Conservation (phyloP, 2,797 vertebrate genomes). For the Centropyge bicolor region DNA sequence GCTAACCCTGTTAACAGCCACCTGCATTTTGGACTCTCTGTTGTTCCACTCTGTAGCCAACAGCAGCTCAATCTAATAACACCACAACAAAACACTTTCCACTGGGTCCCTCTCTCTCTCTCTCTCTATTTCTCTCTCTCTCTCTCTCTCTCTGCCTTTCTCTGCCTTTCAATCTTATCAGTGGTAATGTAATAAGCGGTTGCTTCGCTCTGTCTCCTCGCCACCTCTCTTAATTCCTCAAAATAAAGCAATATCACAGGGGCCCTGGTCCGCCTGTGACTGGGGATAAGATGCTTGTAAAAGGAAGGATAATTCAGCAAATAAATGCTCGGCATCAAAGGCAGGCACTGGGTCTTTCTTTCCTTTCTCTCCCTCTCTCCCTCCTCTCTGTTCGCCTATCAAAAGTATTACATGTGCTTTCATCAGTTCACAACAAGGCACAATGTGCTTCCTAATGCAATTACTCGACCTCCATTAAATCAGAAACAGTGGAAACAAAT, state of each 20-base stretch:
- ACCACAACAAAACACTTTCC: slow-evolving; percentile 79
- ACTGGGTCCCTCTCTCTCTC: slow-evolving; percentile 52
- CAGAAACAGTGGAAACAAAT: slow-evolving; percentile 84
- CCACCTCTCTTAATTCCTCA: slow-evolving; percentile 88
- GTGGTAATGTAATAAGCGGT: slow-evolving; percentile 85
- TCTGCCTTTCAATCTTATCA: slow-evolving; percentile 86
- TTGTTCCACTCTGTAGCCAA: slow-evolving; percentile 81
- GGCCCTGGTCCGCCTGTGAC: slow-evolving; percentile 81
- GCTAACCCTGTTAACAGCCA: slow-evolving; percentile 83
- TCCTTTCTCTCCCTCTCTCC: slow-evolving; percentile 65
- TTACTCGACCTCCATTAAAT: slow-evolving; percentile 85
- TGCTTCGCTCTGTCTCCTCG: slow-evolving; percentile 83
- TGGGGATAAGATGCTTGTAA: slow-evolving; percentile 84
- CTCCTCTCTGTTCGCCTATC: slow-evolving; percentile 77
- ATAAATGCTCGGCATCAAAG: slow-evolving; percentile 84
- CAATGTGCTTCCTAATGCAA: slow-evolving; percentile 85
- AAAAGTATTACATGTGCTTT: slow-evolving; percentile 86
- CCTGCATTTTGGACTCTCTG: slow-evolving; percentile 82
- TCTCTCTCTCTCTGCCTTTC: slow-evolving; percentile 52
- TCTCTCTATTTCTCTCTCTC: slow-evolving; percentile 46
- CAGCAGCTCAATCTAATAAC: slow-evolving; percentile 85
- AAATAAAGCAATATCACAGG: slow-evolving; percentile 87
- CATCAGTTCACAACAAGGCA: slow-evolving; percentile 86
- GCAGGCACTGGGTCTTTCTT: slow-evolving; percentile 68
- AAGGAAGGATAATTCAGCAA: slow-evolving; percentile 84